These are phyloP conservation scores for Mustela lutreola DNA, from an alignment of 2,113 vertebrate species.

Conservation along the genomic window DNA sequence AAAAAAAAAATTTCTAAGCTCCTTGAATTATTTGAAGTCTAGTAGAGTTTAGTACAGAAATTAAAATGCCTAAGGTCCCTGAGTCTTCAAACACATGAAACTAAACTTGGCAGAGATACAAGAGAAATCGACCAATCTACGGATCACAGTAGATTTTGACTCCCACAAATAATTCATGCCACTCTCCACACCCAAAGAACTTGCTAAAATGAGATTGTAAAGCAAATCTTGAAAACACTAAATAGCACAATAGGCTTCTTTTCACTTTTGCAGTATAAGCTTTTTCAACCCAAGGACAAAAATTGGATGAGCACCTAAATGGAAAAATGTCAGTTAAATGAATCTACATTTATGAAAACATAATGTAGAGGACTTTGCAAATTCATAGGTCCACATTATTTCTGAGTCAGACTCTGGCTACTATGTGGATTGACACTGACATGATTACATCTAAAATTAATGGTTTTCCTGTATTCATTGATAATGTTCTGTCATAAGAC, in stretches of 20 bases:
- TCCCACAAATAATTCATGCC: neutral
- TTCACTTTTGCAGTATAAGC: neutral
- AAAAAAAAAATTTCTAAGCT: neutral
- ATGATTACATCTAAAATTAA: neutral
- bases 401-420: neutral
- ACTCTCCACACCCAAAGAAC: neutral
- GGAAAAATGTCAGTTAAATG: neutral
- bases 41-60: neutral
- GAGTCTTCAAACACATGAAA: conserved; percentile 11
- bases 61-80: neutral
- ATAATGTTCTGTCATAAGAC: neutral
- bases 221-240: neutral
- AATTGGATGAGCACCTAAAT: neutral
- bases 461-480: neutral
- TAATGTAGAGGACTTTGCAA: neutral
- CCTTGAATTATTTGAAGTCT: neutral
- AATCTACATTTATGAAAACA: neutral
- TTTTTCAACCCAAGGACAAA: neutral
- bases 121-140: neutral
- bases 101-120: neutral
- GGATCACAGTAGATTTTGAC: neutral
- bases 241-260: neutral
- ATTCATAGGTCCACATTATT: neutral
- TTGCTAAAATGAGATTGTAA: neutral
- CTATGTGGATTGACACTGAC: neutral